Conservation (phyloP, 2,113 vertebrate species). For the Lophotis ruficrista region DNA sequence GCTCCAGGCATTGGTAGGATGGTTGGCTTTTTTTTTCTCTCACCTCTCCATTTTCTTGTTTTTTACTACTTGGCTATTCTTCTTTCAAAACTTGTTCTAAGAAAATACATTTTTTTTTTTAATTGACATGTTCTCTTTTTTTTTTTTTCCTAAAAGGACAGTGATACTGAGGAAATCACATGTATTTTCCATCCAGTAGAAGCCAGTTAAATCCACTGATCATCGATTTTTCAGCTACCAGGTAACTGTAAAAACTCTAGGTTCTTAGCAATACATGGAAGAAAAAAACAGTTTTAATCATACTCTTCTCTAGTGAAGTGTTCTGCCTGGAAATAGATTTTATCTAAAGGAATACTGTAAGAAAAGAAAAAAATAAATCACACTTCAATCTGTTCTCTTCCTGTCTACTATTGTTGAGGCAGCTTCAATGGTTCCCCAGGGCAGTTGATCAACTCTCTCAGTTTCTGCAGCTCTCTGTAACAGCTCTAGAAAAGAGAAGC, state of each 20-base stretch:
- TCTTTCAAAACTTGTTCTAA: background rate
- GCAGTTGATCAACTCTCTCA: background rate
- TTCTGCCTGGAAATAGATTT: background rate
- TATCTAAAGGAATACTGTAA: background rate
- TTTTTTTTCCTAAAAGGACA: background rate
- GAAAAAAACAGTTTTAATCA: background rate
- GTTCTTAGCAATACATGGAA: background rate
- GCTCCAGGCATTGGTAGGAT: background rate
- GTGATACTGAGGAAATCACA: background rate
- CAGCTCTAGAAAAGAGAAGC: background rate
- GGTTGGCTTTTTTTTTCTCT: fast-evolving
- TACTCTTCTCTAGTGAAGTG: background rate
- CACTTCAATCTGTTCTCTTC: background rate
- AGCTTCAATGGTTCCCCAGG: background rate
- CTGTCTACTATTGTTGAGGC: background rate
- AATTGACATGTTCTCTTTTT: background rate
- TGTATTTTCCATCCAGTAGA: background rate
- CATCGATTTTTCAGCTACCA: background rate
- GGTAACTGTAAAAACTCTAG: background rate
- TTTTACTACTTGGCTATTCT: background rate
- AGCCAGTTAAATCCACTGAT: background rate
- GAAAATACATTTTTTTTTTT: background rate
- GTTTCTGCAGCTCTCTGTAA: background rate
- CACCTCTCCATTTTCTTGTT: background rate
- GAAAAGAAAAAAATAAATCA: too few relatives aligned